Conservation (phyloP, 2,797 vertebrate genomes). For the Semotilus atromaculatus region DNA sequence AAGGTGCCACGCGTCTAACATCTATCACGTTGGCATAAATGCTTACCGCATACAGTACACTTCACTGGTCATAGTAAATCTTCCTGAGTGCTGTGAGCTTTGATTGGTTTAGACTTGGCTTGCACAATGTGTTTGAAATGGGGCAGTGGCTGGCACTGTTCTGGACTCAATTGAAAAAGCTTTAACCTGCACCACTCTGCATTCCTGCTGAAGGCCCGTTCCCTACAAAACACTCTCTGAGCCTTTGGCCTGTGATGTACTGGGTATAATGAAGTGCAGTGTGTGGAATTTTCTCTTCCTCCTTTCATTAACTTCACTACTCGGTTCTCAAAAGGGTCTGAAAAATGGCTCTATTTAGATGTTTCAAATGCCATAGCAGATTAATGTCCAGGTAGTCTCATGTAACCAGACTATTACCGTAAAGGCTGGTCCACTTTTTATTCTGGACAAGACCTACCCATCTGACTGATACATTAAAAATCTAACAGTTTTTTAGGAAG, state of each 20-base stretch:
- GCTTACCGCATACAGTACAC: slow-evolving; percentile 66
- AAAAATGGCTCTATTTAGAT: slow-evolving; percentile 13
- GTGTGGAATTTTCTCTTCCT: slow-evolving; percentile 25
- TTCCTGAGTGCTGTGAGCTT: slow-evolving; percentile 58
- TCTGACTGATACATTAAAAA: neutral
- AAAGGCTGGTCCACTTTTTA: neutral
- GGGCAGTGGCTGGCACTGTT: slow-evolving; percentile 42
- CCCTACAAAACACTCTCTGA: slow-evolving; percentile 14
- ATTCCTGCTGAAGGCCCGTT: neutral
- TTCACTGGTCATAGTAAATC: slow-evolving; percentile 64
- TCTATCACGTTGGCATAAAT: slow-evolving; percentile 66
- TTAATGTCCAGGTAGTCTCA: slow-evolving; percentile 12
- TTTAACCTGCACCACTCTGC: slow-evolving; percentile 42
- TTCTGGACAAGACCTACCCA: neutral
- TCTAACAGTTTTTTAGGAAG: neutral
- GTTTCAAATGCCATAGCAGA: slow-evolving; percentile 5
- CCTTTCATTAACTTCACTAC: slow-evolving; percentile 18
- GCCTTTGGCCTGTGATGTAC: slow-evolving; percentile 34
- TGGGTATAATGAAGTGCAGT: slow-evolving; percentile 42
- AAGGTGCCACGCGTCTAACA: slow-evolving; percentile 61
- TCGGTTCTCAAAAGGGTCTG: slow-evolving; percentile 1
- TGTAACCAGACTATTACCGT: neutral
- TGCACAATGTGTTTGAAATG: slow-evolving; percentile 44
- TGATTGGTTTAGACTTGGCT: slow-evolving; percentile 62
- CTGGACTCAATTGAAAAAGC: slow-evolving; percentile 42